Conservation (phyloP, 2,113 vertebrate species). For the Hemiprocne comata region DNA sequence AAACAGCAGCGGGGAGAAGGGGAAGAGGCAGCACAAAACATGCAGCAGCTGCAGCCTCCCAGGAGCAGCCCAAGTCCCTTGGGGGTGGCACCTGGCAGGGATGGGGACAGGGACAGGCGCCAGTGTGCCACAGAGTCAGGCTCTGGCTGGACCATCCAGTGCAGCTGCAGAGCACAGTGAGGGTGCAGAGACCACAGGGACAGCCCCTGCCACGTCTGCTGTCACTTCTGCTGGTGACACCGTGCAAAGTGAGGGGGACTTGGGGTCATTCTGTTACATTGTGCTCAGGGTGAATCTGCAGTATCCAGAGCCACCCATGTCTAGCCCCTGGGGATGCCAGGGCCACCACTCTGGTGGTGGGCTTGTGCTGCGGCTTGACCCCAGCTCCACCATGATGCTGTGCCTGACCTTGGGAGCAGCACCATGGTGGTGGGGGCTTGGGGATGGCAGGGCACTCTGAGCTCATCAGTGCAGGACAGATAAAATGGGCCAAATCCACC, state of each 20-base stretch:
- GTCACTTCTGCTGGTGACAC: not conserved
- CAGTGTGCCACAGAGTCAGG: not conserved
- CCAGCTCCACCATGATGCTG: fast-evolving
- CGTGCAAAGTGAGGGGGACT: fast-evolving
- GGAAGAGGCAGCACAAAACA: constrained; percentile 36
- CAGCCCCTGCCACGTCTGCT: not conserved
- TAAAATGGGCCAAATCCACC: not conserved
- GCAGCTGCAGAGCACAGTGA: not conserved
- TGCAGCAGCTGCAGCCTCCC: constrained; percentile 9
- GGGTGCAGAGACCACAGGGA: not conserved
- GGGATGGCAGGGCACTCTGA: no score
- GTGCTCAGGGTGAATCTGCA: fast-evolving
- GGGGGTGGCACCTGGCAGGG: not conserved
- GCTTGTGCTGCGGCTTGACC: fast-evolving
- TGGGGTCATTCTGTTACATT: fast-evolving
- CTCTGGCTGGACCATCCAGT: not conserved
- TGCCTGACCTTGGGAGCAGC: not conserved
- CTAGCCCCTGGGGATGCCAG: not conserved
- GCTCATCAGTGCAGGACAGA: not conserved
- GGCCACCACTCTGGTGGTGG: not conserved
- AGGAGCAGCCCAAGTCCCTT: not conserved
- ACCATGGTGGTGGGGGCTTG: fast-evolving
- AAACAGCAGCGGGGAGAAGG: constrained; percentile 39
- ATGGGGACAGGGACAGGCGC: not conserved
- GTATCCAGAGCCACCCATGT: not conserved